These are phyloP conservation scores for Achlya flavicornis DNA, from an alignment of 2,888 invertebrate genomes.

Conservation along the genomic window DNA sequence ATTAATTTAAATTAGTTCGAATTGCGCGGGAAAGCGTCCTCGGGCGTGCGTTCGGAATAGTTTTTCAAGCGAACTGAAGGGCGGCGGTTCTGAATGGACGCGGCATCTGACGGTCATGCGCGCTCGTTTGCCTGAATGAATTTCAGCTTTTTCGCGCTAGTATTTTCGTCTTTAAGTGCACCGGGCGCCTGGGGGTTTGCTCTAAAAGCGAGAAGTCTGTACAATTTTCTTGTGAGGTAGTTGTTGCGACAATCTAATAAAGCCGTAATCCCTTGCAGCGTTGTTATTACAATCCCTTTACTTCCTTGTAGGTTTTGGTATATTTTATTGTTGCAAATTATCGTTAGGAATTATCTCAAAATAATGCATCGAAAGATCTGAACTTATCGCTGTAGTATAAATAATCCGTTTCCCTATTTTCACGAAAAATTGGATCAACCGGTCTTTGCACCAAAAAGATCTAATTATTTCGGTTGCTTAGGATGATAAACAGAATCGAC, in stretches of 20 bases:
- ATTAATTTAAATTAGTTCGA: slow-evolving; percentile 66
- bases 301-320: background rate
- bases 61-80: slow-evolving; percentile 73
- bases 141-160: slow-evolving; percentile 58
- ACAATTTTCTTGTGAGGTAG: slow-evolving; percentile 17
- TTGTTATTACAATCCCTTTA: slow-evolving; percentile 3
- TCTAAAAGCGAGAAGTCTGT: slow-evolving; percentile 34
- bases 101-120: slow-evolving; percentile 65
- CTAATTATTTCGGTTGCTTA: no score
- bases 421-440: no score
- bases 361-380: background rate
- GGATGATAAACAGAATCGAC: no score
- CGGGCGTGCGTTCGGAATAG: slow-evolving; percentile 66
- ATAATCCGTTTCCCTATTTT: no score
- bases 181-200: slow-evolving; percentile 36
- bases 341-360: background rate
- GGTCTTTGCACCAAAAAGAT: no score
- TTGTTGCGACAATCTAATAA: slow-evolving; percentile 9
- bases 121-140: slow-evolving; percentile 48
- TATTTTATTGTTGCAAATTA: background rate
- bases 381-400: no score
- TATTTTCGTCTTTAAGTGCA: slow-evolving; percentile 47
- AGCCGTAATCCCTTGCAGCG: background rate
- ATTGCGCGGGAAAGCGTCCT: slow-evolving; percentile 61
- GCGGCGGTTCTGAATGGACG: slow-evolving; percentile 65